Evolutionary conservation across 2,888 invertebrate genomes (phyloP).

Genomic region (Apantesis nais): DNA sequence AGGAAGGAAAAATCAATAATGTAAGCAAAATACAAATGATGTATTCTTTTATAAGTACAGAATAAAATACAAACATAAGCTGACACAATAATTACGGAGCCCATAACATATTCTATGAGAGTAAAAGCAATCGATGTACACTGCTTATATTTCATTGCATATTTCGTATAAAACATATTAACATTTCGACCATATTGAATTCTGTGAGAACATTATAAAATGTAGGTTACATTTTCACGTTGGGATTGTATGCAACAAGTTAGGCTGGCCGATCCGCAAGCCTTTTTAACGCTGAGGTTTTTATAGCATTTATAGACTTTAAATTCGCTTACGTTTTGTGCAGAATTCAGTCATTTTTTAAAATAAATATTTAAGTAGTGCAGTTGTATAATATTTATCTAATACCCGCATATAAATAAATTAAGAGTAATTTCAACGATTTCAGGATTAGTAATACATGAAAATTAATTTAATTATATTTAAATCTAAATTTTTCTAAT

Average conservation of each 20-base stretch:
- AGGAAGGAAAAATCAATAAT: neutral
- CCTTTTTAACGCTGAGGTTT: slow-evolving; percentile 45
- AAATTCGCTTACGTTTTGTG: neutral
- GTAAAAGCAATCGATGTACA: slow-evolving; percentile 2
- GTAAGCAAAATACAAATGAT: neutral
- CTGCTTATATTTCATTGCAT: neutral
- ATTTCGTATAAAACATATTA: slow-evolving; percentile 1
- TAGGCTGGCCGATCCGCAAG: slow-evolving; percentile 51
- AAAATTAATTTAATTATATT: neutral
- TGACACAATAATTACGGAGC: neutral
- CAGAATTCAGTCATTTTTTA: neutral
- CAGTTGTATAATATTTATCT: neutral
- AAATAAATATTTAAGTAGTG: neutral
- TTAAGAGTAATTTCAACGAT: neutral
- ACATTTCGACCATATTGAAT: slow-evolving; percentile 14
- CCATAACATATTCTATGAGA: neutral
- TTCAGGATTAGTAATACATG: neutral
- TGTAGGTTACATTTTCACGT: slow-evolving; percentile 45
- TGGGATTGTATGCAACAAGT: slow-evolving; percentile 69
- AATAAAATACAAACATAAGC: neutral
- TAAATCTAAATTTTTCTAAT: neutral
- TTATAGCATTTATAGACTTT: neutral
- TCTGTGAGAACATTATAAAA: slow-evolving; percentile 26
- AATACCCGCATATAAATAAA: neutral
- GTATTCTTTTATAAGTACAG: neutral